These are phyloP conservation scores for Danio aesculapii DNA, from an alignment of 2,797 vertebrate species.

Conservation along the genomic window DNA sequence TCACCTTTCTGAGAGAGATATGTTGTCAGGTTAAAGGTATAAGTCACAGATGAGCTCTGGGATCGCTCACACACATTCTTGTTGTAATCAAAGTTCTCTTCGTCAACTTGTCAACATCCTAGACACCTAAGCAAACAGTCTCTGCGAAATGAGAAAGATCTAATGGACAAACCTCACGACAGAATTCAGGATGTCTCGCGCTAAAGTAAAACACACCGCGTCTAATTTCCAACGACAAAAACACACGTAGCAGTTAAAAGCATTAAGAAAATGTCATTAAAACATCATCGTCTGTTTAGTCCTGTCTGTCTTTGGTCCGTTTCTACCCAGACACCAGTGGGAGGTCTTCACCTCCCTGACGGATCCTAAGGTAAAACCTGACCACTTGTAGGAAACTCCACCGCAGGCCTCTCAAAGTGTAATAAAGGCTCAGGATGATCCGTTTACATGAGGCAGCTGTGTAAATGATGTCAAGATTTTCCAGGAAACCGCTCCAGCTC, in stretches of 20 bases:
- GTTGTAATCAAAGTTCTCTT: constrained; percentile 34
- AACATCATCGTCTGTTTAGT: constrained; percentile 12
- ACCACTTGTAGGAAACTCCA: constrained; percentile 48
- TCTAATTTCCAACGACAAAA: constrained; percentile 25
- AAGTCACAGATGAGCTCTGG: constrained; percentile 27
- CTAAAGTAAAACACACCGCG: neutral
- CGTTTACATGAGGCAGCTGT: constrained; percentile 53
- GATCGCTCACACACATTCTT: constrained; percentile 18
- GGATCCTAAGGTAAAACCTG: constrained; percentile 36
- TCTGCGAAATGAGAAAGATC: neutral
- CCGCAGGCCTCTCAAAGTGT: constrained; percentile 32
- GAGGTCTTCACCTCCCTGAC: constrained; percentile 47
- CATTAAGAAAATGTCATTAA: constrained; percentile 33
- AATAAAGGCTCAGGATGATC: constrained; percentile 49
- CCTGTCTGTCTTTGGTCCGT: constrained; percentile 29
- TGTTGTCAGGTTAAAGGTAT: constrained; percentile 29
- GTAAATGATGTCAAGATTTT: constrained; percentile 67
- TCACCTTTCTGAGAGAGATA: constrained; percentile 48
- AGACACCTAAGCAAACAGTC: constrained; percentile 13
- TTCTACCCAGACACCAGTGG: constrained; percentile 36
- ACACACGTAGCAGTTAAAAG: constrained; percentile 6
- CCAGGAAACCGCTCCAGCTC: constrained; percentile 72
- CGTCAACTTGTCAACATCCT: constrained; percentile 37
- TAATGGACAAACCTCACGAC: neutral
- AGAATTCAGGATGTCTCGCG: neutral